Base-by-base conservation (phyloP, 2,113 vertebrate genomes). In the Chaetodon trifascialis region DNA sequence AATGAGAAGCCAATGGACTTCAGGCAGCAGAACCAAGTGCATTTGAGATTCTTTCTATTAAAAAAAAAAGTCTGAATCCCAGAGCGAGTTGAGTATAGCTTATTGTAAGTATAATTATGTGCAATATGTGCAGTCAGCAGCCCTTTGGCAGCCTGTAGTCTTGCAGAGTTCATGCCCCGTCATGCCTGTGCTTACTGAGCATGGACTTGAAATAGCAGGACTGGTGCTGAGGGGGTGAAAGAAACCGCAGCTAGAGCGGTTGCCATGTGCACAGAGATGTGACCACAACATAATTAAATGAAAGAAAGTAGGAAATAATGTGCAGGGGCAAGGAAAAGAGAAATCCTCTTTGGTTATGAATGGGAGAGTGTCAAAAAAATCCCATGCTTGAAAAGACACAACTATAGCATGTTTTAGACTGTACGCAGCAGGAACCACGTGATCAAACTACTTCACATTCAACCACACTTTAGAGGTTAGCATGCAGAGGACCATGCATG, bases 151-250 rank as follows among this genome's bases (percentile, higher is more conserved):
- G 87, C 76, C 76, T 66, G 86, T 49, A 80, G 85, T 79, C 78
- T 75, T 72, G 80, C 64, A 82, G 80, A 88, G 92, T 91, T 94
- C 94, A 90, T 93, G 93, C 91, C 87, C 90, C 85, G 72, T 94
- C 94, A 94, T 93, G 94, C 90, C 89, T 86, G 86, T 90, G 88
- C 93, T 91, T 90, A 92, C 86, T 87, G 87, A 91, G 89, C 87
- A 92, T 84, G 77, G 82, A 88, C 88, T 88, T 90, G 91, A 93
- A 92, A 94, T 88, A 92, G 93, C 88, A 92, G 66, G 86, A 79
- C 81, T 60, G 85, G 66, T 71, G 84, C 72, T 81, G 64, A 71
- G 79, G 64, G 79, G 60, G 78, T 65, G 67, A 75, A 72, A 75
- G 77, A 66, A 84, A 79, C 86, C 85, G 4, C 91, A 87, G 81